These are phyloP conservation scores for Edolisoma coerulescens DNA, from an alignment of 2,113 vertebrate species.

Conservation along the genomic window DNA sequence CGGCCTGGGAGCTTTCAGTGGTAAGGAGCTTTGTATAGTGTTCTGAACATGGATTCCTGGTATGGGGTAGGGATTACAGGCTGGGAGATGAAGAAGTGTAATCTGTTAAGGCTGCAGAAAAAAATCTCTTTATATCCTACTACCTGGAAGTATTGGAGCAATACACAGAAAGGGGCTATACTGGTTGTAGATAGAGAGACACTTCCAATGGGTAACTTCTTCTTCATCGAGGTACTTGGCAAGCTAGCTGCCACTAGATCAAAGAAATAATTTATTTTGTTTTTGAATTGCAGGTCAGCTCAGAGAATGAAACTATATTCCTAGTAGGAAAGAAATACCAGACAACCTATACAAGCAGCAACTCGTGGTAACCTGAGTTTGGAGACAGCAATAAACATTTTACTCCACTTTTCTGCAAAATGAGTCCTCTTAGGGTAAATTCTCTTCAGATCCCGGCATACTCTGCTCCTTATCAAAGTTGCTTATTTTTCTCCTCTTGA, in stretches of 20 bases:
- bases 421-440: not conserved
- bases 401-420: not conserved
- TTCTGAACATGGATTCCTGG: not conserved
- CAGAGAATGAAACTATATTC: not conserved
- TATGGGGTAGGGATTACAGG: not conserved
- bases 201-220: not conserved
- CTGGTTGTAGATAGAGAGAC: not conserved
- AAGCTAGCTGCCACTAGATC: not conserved
- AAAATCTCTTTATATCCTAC: not conserved
- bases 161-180: not conserved
- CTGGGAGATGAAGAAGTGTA: not conserved
- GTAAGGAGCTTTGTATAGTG: not conserved
- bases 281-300: not conserved
- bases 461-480: not conserved
- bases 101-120: not conserved
- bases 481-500: not conserved
- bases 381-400: not conserved
- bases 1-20: not conserved
- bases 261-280: not conserved
- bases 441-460: not conserved
- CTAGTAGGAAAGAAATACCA: not conserved
- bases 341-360: not conserved
- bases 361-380: not conserved
- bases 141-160: not conserved
- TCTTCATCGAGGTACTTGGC: not conserved